phyloP scores from a whole-genome alignment of 2,113 vertebrate species.

The Felis chaus region DNA sequence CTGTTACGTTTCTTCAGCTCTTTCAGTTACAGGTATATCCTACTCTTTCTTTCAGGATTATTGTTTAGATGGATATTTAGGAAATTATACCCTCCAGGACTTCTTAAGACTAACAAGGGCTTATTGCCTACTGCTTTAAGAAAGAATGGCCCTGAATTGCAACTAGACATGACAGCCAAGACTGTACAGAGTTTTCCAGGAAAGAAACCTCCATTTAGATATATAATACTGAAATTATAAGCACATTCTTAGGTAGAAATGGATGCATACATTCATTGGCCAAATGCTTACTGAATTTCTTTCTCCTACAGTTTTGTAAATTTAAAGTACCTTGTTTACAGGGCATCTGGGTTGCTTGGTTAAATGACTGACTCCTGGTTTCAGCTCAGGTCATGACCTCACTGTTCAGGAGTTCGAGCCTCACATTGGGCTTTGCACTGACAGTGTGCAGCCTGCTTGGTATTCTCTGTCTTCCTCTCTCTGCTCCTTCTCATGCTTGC shows the following conservation, averaged over 20 bases:
- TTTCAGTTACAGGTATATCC: constrained; percentile 3
- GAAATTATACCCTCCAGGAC: constrained; percentile 14
- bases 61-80: not conserved
- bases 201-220: constrained; percentile 36
- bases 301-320: constrained; percentile 13
- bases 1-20: not conserved
- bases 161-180: not conserved
- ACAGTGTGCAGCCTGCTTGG: too few species aligned
- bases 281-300: constrained; percentile 42
- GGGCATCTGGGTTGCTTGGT: too few species aligned
- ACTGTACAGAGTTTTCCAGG: constrained; percentile 30
- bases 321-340: not conserved
- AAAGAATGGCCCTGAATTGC: constrained; percentile 38
- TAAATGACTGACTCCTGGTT: too few species aligned
- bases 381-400: too few species aligned
- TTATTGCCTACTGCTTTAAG: constrained; percentile 47
- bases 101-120: not conserved
- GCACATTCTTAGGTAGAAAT: not conserved
- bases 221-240: constrained; percentile 36
- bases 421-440: too few species aligned
- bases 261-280: not conserved
- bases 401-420: too few species aligned
- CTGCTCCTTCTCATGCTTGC: too few species aligned
- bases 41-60: not conserved
- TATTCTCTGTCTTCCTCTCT: too few species aligned